Evolutionary conservation across 2,113 vertebrate species (phyloP).

Genomic region (Pseudorectes ferrugineus): DNA sequence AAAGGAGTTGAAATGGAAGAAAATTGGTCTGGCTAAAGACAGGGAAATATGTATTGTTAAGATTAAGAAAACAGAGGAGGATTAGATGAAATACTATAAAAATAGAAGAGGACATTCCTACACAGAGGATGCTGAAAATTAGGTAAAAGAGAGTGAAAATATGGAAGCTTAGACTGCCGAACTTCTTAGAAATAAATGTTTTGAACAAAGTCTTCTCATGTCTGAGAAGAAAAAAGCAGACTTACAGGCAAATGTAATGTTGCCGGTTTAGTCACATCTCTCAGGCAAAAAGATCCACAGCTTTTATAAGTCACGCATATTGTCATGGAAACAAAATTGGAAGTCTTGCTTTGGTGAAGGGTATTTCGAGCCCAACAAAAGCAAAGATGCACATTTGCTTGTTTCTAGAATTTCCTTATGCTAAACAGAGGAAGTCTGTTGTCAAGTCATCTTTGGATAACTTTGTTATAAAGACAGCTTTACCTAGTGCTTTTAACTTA

Average conservation of each 20-base stretch:
- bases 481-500: background rate
- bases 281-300: background rate
- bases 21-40: background rate
- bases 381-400: background rate
- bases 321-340: slow-evolving; percentile 53
- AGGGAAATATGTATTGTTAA: background rate
- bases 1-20: background rate
- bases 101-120: background rate
- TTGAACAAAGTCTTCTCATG: background rate
- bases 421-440: background rate
- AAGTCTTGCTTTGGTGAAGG: background rate
- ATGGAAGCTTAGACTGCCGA: background rate
- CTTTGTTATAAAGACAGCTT: background rate
- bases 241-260: background rate
- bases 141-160: background rate
- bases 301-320: slow-evolving; percentile 24
- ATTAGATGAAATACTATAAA: background rate
- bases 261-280: background rate
- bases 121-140: background rate
- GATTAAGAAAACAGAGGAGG: background rate
- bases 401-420: background rate
- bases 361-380: background rate
- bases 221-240: background rate
- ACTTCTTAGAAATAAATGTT: background rate
- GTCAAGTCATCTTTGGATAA: background rate